Base-by-base conservation (phyloP, 1,140 invertebrate genomes). In the Habropoda laboriosa region DNA sequence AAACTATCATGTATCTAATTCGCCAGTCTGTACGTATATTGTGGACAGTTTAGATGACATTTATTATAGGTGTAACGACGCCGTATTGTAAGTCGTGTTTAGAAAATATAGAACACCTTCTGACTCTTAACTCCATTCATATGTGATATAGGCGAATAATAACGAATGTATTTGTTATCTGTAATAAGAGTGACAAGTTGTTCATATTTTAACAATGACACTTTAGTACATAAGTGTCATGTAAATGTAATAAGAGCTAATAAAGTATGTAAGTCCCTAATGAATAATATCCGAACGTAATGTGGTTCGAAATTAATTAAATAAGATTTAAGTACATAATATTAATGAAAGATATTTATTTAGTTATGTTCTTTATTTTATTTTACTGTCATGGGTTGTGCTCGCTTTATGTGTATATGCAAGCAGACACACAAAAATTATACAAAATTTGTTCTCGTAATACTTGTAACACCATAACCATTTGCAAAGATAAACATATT, bases 401-500 rank as follows among this genome's bases (percentile, higher is more conserved):
- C 58, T 79, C 21, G 18, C 24, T 71, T 72, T 38, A 63, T 24
- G n/a, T 72, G 47, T 72, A 78, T 6, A 40, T 27, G 24, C 24
- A 73, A 73, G 38, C 57, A 61, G 45, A 53, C 35, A 53, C 38
- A 73, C 53, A 73, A 73, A 73, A 79, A 73, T 40, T 73, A 71
- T 53, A 64, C 38, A 64, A 63, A 79, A 73, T 73, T 73, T 79
- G 38, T 73, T 73, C 24, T 79, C n/a, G 16, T 53, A 63, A 79
- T 79, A 63, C 38, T 73, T 79, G 8, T 40, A 71, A 79, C 18
- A 79, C 77, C 70, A 55, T 61, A 73, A 79, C 68, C 77, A 79
- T 53, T 2, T 38, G 32, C 70, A 70, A 40, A 70, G 7, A 66
- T 45, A 77, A 77, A 79, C 64, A 13, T 45, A 45, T 49, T 27